Evolutionary conservation across 2,797 vertebrate genomes (phyloP), one percentile per base, ranked within the genome.

Genomic region (Sebastes trivittatus): DNA sequence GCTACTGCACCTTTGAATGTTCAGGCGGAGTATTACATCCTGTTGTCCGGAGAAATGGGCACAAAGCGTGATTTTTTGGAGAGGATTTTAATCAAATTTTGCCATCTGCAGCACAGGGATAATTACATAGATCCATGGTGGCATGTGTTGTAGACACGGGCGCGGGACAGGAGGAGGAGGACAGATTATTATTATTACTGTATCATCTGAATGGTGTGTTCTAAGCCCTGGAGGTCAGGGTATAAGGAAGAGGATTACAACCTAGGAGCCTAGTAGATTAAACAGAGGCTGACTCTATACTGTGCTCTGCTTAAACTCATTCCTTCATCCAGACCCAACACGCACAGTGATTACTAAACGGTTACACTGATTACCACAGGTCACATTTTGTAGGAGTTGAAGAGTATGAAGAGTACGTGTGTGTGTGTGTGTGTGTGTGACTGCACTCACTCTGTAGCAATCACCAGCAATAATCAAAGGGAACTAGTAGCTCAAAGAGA

Each of bases 221-320:
- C 36, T 74, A 75, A 93, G 78, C 82, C 90, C 84, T 42, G 27
- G 82, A 87, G 94, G 93, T 94, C 92, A 92, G 78, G 55, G 70
- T 81, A 81, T 82, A 86, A 88, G 77, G 78, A 91, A 90, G 89
- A 92, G 87, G 90, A 94, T 94, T 95, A 94, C 82, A 87, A 85
- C 38, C 77, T 64, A 61, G 76, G 80, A 88, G 80, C 36, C 69
- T 73, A 91, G 87, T 62, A 92, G 93, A 94, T 94, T 94, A 93
- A 91, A 90, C 67, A 65, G 78, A 7, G n/a, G 81, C 69, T 75
- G 56, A 83, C 80, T 87, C 56, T 32, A 18, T 46, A 74, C 78
- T 75, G 81, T 82, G 38, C 78, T 77, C 80, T 82, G 38, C 75
- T 78, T 75, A 56, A 84, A 84, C 63, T 82, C 86, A 30, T 83